Conservation (phyloP, 2,888 invertebrate species). For the Drosophila anceps region DNA sequence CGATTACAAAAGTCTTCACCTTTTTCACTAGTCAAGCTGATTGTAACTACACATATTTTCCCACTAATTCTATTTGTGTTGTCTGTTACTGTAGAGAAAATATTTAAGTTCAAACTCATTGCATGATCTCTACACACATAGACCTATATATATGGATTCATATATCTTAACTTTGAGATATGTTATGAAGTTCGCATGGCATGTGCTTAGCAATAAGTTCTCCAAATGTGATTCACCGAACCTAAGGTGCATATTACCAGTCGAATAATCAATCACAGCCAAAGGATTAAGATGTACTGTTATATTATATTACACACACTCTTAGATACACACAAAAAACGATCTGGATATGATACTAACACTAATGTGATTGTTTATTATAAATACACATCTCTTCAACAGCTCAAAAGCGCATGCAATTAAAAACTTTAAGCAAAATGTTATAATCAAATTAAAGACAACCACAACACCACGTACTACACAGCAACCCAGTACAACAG, state of each 20-base stretch:
- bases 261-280: conserved; percentile 28
- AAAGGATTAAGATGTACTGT: conserved; percentile 14
- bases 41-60: neutral
- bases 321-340: conserved; percentile 11
- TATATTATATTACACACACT: conserved; percentile 28
- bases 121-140: conserved; percentile 41
- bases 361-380: conserved; percentile 77
- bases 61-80: conserved; percentile 22
- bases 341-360: conserved; percentile 67
- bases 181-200: conserved; percentile 39
- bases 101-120: conserved; percentile 22
- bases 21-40: neutral
- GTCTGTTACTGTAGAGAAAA: conserved; percentile 3
- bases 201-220: conserved; percentile 39
- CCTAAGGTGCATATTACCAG: neutral
- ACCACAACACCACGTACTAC: conserved; percentile 58
- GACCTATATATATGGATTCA: conserved; percentile 7
- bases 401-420: conserved; percentile 83
- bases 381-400: conserved; percentile 82
- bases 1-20: neutral
- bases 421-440: conserved; percentile 76
- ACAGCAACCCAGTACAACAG: conserved; percentile 59
- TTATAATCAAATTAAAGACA: conserved; percentile 61
- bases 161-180: conserved; percentile 13
- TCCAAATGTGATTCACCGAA: conserved; percentile 11